phyloP scores from a whole-genome alignment of 2,113 vertebrate species.

The Myotis davidii region DNA sequence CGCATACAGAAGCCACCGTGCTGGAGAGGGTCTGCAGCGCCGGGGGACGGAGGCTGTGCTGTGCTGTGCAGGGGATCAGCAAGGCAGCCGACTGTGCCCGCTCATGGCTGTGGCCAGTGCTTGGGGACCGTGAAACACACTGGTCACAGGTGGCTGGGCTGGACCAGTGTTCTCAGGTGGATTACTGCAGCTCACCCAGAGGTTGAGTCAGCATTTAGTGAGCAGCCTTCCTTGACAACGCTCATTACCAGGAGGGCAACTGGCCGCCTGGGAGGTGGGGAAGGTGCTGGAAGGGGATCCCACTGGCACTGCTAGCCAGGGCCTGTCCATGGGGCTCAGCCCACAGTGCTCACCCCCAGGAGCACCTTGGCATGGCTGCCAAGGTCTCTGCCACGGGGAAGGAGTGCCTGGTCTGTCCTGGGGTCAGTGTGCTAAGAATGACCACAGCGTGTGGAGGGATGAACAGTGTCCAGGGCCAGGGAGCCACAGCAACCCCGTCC shows the following conservation, averaged over 20 bases:
- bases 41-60: constrained; percentile 29
- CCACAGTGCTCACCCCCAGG: background rate
- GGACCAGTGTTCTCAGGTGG: background rate
- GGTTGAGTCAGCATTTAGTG: background rate
- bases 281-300: background rate
- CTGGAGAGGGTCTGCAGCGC: constrained; percentile 6
- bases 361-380: background rate
- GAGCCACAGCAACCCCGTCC: background rate
- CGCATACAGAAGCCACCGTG: background rate
- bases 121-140: background rate
- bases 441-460: background rate
- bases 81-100: background rate
- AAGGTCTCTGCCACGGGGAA: background rate
- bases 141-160: background rate
- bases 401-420: background rate
- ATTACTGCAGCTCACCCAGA: background rate
- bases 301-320: background rate
- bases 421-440: background rate
- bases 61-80: constrained; percentile 56
- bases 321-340: background rate
- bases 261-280: background rate
- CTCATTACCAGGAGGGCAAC: background rate
- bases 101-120: background rate
- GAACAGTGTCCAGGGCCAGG: background rate
- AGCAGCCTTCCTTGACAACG: background rate